Evolutionary conservation across 2,113 vertebrate species (phyloP).

Genomic region (Clarias macrocephalus): DNA sequence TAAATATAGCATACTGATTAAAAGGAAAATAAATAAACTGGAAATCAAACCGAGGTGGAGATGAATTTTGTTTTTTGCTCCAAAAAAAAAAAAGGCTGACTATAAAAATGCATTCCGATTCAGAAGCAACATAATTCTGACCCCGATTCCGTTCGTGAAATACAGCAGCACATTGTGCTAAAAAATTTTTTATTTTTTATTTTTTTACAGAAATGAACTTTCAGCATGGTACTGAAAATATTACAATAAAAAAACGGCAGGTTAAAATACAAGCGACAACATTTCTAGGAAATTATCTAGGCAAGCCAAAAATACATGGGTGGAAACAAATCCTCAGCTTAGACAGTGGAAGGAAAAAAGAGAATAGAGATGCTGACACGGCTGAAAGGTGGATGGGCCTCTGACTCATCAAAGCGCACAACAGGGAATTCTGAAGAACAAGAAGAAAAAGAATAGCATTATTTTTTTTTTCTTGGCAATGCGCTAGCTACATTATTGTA

Average conservation of each 20-base stretch:
- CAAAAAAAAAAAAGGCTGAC: conserved; percentile 69
- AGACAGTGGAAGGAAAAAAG: conserved; percentile 32
- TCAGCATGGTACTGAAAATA: conserved; percentile 90
- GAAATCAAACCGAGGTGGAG: too few species aligned
- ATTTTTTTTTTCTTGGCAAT: neutral
- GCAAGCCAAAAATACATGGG: conserved; percentile 41
- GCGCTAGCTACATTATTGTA: neutral
- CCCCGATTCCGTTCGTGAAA: conserved; percentile 70
- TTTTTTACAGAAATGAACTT: conserved; percentile 69
- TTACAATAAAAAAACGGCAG: conserved; percentile 82
- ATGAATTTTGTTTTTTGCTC: too few species aligned
- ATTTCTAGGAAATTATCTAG: conserved; percentile 71
- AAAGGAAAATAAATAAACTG: conserved; percentile 64
- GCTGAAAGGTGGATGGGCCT: conserved; percentile 25
- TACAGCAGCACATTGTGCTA: conserved; percentile 69
- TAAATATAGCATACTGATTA: conserved; percentile 80
- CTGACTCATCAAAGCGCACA: conserved; percentile 35
- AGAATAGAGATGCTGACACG: conserved; percentile 29
- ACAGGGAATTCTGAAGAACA: conserved; percentile 35
- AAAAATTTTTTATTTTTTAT: conserved; percentile 30
- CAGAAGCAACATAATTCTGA: conserved; percentile 79
- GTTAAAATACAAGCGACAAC: conserved; percentile 83
- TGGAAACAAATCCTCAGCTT: conserved; percentile 44
- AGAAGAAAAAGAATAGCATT: neutral
- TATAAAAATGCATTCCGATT: conserved; percentile 81